Evolutionary conservation across 2,797 vertebrate genomes (phyloP).

Genomic region (Lagocephalus sceleratus): DNA sequence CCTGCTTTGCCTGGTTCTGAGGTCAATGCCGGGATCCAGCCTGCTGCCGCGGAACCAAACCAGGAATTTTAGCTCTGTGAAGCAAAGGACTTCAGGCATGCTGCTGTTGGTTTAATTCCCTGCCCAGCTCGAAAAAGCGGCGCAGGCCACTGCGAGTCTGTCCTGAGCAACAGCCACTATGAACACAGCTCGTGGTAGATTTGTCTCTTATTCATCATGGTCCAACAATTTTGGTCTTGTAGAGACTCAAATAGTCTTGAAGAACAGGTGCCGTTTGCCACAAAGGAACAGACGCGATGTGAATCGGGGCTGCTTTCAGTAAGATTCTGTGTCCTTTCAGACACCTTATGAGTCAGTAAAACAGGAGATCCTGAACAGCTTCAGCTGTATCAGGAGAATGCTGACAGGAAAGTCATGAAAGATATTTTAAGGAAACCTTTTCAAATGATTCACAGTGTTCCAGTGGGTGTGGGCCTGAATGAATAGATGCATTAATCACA

Average conservation of each 20-base stretch:
- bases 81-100: conserved; percentile 54
- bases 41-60: conserved; percentile 43
- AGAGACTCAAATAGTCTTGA: conserved; percentile 39
- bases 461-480: conserved; percentile 30
- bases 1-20: conserved; percentile 22
- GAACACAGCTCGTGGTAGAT: conserved; percentile 37
- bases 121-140: conserved; percentile 17
- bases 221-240: conserved; percentile 53
- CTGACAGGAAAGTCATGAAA: conserved; percentile 29
- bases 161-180: conserved; percentile 24
- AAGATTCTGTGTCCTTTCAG: conserved; percentile 21
- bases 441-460: conserved; percentile 34
- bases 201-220: conserved; percentile 17
- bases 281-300: no score
- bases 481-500: conserved; percentile 36
- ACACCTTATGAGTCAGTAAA: conserved; percentile 13
- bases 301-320: conserved; percentile 24
- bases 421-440: conserved; percentile 29
- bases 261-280: no score
- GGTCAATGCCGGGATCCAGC: conserved; percentile 40
- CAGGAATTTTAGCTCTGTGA: conserved; percentile 26
- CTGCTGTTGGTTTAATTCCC: conserved; percentile 52
- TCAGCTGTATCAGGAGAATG: neutral
- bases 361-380: neutral
- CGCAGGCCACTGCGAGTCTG: conserved; percentile 31